Evolutionary conservation across 2,888 invertebrate genomes (phyloP).

Genomic region (Parelbella ahira): DNA sequence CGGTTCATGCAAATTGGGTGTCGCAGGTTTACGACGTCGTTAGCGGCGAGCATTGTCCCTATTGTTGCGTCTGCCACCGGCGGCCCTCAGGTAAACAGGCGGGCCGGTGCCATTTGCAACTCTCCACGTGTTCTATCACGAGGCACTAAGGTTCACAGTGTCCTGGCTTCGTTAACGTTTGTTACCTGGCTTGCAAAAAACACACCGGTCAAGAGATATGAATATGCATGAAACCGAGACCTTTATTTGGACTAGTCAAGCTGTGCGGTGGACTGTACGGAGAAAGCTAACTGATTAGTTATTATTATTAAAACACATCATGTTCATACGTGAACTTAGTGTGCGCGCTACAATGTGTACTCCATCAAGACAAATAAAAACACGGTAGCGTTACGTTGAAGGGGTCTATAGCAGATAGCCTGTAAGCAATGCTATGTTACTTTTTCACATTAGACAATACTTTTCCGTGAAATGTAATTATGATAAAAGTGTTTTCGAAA

Average conservation of each 20-base stretch:
- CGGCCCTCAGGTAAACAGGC: slow-evolving; percentile 13
- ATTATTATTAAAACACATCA: slow-evolving; percentile 9
- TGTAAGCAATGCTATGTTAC: too few relatives aligned
- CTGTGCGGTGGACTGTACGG: slow-evolving; percentile 10
- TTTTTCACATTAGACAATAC: too few relatives aligned
- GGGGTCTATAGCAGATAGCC: too few relatives aligned
- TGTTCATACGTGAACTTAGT: slow-evolving; percentile 2
- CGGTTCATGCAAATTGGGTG: slow-evolving; percentile 16
- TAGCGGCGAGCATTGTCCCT: slow-evolving; percentile 10
- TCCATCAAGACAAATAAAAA: too few relatives aligned
- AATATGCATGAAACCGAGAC: slow-evolving; percentile 14
- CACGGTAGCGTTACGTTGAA: too few relatives aligned
- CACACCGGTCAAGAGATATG: slow-evolving; percentile 15
- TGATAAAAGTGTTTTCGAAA: too few relatives aligned
- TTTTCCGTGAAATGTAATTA: too few relatives aligned
- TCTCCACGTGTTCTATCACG: neutral
- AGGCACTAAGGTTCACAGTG: slow-evolving; percentile 3
- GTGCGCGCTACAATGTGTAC: slow-evolving; percentile 1
- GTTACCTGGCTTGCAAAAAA: slow-evolving; percentile 21
- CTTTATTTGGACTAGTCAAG: slow-evolving; percentile 18
- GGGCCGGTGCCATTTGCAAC: too few relatives aligned
- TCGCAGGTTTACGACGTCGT: slow-evolving; percentile 15
- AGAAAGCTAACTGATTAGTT: slow-evolving; percentile 16
- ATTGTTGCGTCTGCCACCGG: slow-evolving; percentile 11
- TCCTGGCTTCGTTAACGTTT: neutral